A percentile compares a stretch with the other conserved stretches of the same genome.
phyloP scores from a whole-genome alignment of 2,888 invertebrate species.

The Ornithoptera priamus region DNA sequence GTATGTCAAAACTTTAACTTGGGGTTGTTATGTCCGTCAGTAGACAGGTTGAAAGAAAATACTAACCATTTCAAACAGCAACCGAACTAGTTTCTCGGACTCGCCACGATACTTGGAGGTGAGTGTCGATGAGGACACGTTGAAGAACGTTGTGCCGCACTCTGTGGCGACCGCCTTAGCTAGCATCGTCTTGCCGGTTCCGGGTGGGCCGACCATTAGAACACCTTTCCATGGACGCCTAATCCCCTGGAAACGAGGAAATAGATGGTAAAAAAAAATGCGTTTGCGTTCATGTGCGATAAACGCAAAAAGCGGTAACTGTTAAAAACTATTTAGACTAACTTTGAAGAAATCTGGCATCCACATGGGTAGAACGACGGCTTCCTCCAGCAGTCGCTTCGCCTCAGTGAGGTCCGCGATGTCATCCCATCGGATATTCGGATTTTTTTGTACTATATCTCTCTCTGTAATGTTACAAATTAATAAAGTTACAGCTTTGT shows the following conservation, averaged over 20 bases:
- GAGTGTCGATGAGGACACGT: conserved; percentile 97
- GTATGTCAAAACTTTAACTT: no score
- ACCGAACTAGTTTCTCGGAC: conserved; percentile 97
- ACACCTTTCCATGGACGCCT: conserved; percentile 98
- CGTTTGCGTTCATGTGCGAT: no score
- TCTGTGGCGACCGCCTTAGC: conserved; percentile 99
- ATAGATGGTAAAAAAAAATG: neutral
- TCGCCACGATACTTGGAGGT: conserved; percentile 99
- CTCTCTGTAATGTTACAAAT: conserved; percentile 80
- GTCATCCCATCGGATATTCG: conserved; percentile 97
- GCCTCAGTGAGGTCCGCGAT: conserved; percentile 95
- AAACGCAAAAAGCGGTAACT: no score
- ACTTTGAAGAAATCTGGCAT: conserved; percentile 99
- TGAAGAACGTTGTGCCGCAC: conserved; percentile 98
- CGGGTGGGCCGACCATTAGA: conserved; percentile 95
- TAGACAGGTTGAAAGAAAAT: neutral
- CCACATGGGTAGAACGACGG: conserved; percentile 97
- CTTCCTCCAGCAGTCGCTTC: conserved; percentile 95
- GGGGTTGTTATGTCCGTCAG: no score
- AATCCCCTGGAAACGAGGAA: conserved; percentile 84
- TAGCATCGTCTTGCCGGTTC: conserved; percentile 97
- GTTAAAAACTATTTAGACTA: conserved; percentile 31
- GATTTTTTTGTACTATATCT: conserved; percentile 98
- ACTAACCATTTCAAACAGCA: conserved; percentile 97
- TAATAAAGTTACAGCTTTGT: neutral